Evolutionary conservation across 2,113 vertebrate genomes (phyloP), one percentile per base, ranked within the genome.

Genomic region (Megaptera novaeangliae): DNA sequence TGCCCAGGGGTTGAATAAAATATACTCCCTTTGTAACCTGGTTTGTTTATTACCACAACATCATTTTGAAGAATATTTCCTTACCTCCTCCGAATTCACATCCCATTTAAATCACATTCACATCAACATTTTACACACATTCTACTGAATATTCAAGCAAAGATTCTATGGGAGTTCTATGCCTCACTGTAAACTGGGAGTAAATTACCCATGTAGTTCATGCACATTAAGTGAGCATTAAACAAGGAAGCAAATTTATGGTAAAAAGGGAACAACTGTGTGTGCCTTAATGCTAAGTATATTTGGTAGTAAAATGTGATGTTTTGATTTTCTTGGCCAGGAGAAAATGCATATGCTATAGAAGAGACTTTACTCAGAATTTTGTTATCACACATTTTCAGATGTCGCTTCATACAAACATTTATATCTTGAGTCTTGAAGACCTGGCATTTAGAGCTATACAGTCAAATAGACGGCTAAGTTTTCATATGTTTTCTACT

Each of bases 161-260:
- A 97, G 64, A 87, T 90, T 59, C 91, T 44, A 93, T 88, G 44
- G 21, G 61, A 96, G 96, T 91, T 63, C n/a, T 11, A 66, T 81
- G 93, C 64, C 89, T 98, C 95, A 93, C 78, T 97, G 91, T 97
- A 94, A 92, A 81, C 80, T 68, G 82, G 68, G 93, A 96, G 97
- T 98, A 97, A 98, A 98, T 98, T 97, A 97, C 84, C 55, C 52
- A 69, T 85, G 10, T 52, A 83, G 91, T 93, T 97, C 71, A 59
- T 87, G 93, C 61, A 96, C 36, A 88, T 94, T 92, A 63, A 86
- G 23, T 90, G 86, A 97, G 83, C 46, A 63, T 96, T 95, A 96
- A 97, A 95, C 13, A 81, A 95, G 72, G 81, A 88, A 34, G 46
- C 25, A 97, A 97, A 97, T 97, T 63, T 86, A 92, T 86, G 82